Evolutionary conservation across 2,797 vertebrate species (phyloP).

Genomic region (Numenius phaeopus): DNA sequence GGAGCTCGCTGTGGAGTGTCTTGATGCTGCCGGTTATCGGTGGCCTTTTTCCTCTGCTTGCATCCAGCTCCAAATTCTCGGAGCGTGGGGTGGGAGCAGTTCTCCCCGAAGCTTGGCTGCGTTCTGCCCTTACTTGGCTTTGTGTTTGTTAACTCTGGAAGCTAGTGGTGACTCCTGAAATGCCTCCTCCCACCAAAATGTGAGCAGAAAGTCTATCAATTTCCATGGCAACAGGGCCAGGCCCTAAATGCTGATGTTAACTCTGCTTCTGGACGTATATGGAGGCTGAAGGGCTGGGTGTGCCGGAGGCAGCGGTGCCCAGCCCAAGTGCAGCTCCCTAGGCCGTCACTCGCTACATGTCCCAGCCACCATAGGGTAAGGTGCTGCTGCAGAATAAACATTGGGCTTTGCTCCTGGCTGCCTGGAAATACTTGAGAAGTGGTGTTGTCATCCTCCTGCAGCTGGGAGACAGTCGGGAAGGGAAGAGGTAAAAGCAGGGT

Average conservation of each 20-base stretch:
- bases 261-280: background rate
- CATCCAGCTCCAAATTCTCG: background rate
- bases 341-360: fast-evolving
- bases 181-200: slow-evolving; percentile 41
- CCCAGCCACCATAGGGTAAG: background rate
- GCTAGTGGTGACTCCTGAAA: background rate
- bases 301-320: background rate
- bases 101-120: fast-evolving
- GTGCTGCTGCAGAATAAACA: background rate
- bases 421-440: background rate
- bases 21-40: background rate
- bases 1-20: background rate
- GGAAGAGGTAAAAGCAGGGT: background rate
- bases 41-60: background rate
- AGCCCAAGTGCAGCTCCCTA: background rate
- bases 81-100: background rate
- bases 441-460: background rate
- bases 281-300: background rate
- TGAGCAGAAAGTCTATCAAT: slow-evolving; percentile 48
- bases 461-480: background rate
- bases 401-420: background rate
- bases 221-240: slow-evolving; percentile 58
- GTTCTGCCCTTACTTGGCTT: background rate
- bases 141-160: background rate
- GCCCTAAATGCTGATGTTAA: slow-evolving; percentile 27